Base-by-base conservation (phyloP, 2,113 vertebrate species). In the Upupa epops region DNA sequence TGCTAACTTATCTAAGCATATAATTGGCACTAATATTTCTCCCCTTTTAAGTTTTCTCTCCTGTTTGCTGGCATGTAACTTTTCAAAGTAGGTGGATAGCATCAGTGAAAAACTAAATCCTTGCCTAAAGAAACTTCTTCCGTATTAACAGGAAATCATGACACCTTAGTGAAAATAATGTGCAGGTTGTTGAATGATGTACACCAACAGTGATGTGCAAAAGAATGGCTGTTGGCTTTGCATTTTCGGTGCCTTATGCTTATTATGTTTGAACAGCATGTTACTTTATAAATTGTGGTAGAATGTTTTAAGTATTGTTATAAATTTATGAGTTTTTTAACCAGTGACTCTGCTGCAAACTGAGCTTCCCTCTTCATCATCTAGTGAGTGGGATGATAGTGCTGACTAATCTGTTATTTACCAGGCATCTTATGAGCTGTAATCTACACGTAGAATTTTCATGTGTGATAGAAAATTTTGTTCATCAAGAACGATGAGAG, bases 11-110 rank as follows among this genome's bases (percentile, higher is more conserved):
- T 36, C 52, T 92, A 94, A 83, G 68, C 89, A 82, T 79, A 58
- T 92, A 90, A 85, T 89, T 86, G 56, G 19, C 46, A 49, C 55
- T 78, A 93, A 72, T 88, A 76, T 92, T 90, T 92, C 66, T 66
- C 55, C 42, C 28, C 13, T 84, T 92, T 18, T 29, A 89, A 76
- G 42, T 82, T 90, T 89, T 72, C 45, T 60, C 8, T 84, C 3
- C 9, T 3, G 8, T 81, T 87, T 86, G 12, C 69, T 93, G 26
- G 18, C 60, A 26, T 81, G 20, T 72, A 94, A 61, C 66, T 94
- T 95, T 4, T 3, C 15, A 59, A 58, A 81, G 60, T 61, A 83
- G 20, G 49, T 74, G 36, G 42, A 60, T 60, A 74, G 40, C 40
- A 75, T 81, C 92, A 83, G 80, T 60, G 49, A 90, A 95, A 75